phyloP scores from a whole-genome alignment of 2,888 invertebrate species.

The Macropis europaea region DNA sequence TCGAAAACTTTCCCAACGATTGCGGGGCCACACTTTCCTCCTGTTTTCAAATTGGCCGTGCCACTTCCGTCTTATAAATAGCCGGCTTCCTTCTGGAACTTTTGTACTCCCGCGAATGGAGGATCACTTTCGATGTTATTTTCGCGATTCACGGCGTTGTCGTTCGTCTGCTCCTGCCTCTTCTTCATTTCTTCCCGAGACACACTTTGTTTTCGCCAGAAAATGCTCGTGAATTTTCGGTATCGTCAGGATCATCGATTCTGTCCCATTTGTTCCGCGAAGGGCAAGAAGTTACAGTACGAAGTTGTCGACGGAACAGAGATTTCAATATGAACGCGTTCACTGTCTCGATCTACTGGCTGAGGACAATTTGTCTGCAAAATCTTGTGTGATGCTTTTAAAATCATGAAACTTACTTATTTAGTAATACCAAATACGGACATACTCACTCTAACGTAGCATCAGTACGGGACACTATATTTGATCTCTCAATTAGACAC shows the following conservation, averaged over 20 bases:
- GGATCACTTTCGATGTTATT: slow-evolving; percentile 51
- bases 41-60: slow-evolving; percentile 63
- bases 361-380: too few species aligned
- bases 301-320: too few species aligned
- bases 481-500: too few species aligned
- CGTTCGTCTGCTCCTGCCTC: slow-evolving; percentile 5
- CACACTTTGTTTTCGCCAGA: not conserved
- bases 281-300: too few species aligned
- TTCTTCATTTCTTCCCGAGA: slow-evolving; percentile 26
- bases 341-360: too few species aligned
- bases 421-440: too few species aligned
- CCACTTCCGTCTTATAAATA: slow-evolving; percentile 64
- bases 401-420: too few species aligned
- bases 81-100: slow-evolving; percentile 53
- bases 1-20: slow-evolving; percentile 45
- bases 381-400: too few species aligned
- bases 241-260: not conserved
- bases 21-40: slow-evolving; percentile 52
- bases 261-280: not conserved
- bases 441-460: too few species aligned
- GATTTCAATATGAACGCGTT: too few species aligned
- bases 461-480: too few species aligned
- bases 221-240: not conserved
- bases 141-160: slow-evolving; percentile 43
- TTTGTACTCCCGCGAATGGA: slow-evolving; percentile 46